A percentile compares a stretch with the other conserved stretches of the same genome.
Conservation (phyloP, 2,113 vertebrate genomes). For the Pseudois nayaur region DNA sequence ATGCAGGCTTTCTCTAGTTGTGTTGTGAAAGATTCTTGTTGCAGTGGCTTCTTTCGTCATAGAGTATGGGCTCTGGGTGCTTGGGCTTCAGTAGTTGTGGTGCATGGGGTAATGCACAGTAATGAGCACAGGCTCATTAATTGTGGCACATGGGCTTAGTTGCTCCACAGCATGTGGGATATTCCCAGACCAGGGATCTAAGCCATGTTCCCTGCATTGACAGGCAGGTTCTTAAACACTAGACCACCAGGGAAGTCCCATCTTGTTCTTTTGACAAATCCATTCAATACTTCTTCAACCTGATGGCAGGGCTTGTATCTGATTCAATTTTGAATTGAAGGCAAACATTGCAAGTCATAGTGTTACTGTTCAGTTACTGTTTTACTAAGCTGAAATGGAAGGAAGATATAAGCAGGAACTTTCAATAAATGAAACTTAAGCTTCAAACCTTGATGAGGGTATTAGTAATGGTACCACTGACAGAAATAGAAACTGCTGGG, state of each 20-base stretch:
- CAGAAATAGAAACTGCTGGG: neutral
- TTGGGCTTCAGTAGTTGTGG: neutral
- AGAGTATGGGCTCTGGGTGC: neutral
- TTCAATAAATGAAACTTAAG: neutral
- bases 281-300: neutral
- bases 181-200: neutral
- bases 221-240: neutral
- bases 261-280: neutral
- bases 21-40: neutral
- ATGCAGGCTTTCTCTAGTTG: neutral
- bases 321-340: neutral
- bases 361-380: neutral
- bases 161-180: neutral
- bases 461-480: neutral
- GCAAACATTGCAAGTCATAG: neutral
- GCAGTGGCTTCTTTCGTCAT: rapidly evolving
- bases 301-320: neutral
- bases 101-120: neutral
- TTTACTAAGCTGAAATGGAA: neutral
- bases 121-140: neutral
- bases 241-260: neutral
- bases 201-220: neutral
- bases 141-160: neutral
- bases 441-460: neutral
- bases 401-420: neutral